Conservation (phyloP, 2,113 vertebrate genomes). For the Equus przewalskii region DNA sequence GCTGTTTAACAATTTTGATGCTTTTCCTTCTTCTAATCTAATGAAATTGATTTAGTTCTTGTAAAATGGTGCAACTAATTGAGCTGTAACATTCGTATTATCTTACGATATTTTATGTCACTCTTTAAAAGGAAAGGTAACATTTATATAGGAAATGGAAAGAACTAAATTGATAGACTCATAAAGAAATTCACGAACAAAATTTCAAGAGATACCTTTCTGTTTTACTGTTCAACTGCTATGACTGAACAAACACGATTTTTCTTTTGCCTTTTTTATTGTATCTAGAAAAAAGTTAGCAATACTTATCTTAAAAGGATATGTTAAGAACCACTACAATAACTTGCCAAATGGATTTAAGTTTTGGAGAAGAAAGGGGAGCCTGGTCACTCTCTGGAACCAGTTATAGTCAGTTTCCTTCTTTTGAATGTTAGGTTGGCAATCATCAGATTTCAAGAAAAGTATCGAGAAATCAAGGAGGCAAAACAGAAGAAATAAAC, state of each 20-base stretch:
- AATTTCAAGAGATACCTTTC: slow-evolving; percentile 46
- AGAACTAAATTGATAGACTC: background rate
- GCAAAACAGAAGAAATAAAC: background rate
- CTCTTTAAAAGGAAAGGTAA: background rate
- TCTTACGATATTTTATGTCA: slow-evolving; percentile 50
- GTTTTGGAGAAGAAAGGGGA: background rate
- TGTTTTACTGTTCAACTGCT: background rate
- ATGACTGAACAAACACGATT: background rate
- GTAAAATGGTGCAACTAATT: slow-evolving; percentile 79
- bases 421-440: background rate
- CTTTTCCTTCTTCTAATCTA: slow-evolving; percentile 34
- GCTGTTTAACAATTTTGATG: slow-evolving; percentile 78
- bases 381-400: background rate
- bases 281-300: background rate
- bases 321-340: background rate
- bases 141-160: background rate
- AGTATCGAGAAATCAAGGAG: background rate
- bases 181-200: background rate
- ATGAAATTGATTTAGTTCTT: slow-evolving; percentile 81
- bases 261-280: background rate
- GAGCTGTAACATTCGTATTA: slow-evolving; percentile 53
- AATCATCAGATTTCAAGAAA: background rate
- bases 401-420: background rate
- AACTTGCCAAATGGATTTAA: background rate
- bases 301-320: background rate